These are phyloP conservation scores for Tokudaia tokunoshimensis DNA, from an alignment of 2,797 vertebrate genomes.

Conservation along the genomic window DNA sequence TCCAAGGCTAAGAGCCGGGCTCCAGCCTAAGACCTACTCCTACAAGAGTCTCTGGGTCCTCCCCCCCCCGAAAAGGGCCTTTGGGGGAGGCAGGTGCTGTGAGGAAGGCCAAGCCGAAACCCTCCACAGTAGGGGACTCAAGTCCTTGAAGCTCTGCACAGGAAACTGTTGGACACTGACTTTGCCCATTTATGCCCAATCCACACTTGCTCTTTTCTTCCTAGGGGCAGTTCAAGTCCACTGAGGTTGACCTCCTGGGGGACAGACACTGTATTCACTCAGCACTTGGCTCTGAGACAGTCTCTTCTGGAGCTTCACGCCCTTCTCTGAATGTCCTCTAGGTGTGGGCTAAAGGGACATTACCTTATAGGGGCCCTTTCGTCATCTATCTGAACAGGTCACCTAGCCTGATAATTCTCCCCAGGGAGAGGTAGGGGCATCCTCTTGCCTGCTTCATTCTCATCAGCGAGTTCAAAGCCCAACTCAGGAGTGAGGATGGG, in stretches of 20 bases:
- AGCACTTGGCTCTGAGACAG: background rate
- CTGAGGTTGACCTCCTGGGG: background rate
- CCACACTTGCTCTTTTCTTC: background rate
- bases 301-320: background rate
- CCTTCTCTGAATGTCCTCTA: slow-evolving; percentile 35
- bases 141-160: background rate
- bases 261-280: background rate
- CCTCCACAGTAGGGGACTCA: background rate
- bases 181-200: background rate
- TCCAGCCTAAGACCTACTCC: background rate
- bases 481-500: background rate
- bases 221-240: background rate
- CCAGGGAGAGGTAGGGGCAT: background rate
- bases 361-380: background rate
- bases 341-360: slow-evolving; percentile 6
- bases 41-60: slow-evolving; percentile 4
- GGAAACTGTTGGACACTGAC: background rate
- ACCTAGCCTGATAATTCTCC: background rate
- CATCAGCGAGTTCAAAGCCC: slow-evolving; percentile 12
- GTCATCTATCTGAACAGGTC: slow-evolving; percentile 1
- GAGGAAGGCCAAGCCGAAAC: background rate
- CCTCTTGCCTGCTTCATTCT: background rate
- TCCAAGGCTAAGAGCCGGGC: background rate
- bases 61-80: background rate
- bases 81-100: background rate